Evolutionary conservation across 2,888 invertebrate genomes (phyloP), one percentile per base, ranked within the genome.

Genomic region (Philereme vetulata): DNA sequence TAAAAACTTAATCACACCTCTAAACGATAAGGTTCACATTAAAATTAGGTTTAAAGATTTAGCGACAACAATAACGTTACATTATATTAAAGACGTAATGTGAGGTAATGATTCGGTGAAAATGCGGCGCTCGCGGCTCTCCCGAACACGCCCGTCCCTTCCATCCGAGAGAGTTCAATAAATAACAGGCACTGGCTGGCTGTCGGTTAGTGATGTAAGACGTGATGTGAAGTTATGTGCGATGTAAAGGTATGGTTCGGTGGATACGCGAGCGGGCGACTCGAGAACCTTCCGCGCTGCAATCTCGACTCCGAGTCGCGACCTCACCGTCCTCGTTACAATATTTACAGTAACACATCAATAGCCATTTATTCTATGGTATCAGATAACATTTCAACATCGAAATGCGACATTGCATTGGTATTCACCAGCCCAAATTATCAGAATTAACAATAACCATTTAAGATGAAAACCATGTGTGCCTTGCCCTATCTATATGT

Each of bases 401-500:
- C 81, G 80, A 54, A 86, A 85, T 85, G 83, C 82, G 76, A 78
- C 63, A 72, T 82, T 82, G 86, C 87, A 85, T 84, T 85, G 84
- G 76, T 84, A 81, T 77, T 78, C 76, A 78, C 83, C 80, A 79
- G 74, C 79, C 80, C 78, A 81, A 80, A 75, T 81, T 75, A 80
- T 80, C 76, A 82, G 75, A 84, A 86, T 85, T 80, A 88, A 87
- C 85, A 85, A 86, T 83, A 86, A 85, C 81, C 83, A 79, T 84
- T 78, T 79, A 79, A 76, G 77, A 81, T 82, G 78, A 83, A 83
- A 85, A 84, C 81, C 73, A 73, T 85, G 82, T 83, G 81, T 81
- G 86, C 86, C 85, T 88, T 86, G 81, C 81, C 84, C 86, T 90
- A 88, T 78, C 87, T 89, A 90, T 90, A 90, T 90, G 80, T 90